phyloP scores from a whole-genome alignment of 2,113 vertebrate genomes.

The Cavia porcellus region DNA sequence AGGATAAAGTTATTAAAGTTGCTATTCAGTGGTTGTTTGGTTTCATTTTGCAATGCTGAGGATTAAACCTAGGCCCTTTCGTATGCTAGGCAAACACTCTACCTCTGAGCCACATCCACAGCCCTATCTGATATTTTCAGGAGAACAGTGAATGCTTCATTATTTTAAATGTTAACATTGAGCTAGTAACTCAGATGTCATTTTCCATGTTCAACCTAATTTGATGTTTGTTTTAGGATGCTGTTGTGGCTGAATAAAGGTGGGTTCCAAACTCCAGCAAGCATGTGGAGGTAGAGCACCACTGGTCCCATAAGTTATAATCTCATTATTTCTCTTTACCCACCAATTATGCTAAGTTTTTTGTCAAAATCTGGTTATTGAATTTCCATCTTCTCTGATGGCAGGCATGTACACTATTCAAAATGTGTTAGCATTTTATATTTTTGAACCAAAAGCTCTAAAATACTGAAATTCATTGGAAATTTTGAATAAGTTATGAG shows the following conservation, averaged over 20 bases:
- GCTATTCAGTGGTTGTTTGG: not conserved
- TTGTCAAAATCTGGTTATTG: not conserved
- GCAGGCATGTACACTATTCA: not conserved
- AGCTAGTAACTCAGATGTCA: not conserved
- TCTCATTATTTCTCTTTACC: not conserved
- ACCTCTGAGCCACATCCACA: not conserved
- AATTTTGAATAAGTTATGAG: conserved; percentile 48
- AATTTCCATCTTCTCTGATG: not conserved
- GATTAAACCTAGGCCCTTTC: not conserved
- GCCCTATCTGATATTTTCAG: not conserved
- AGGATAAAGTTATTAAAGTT: not conserved
- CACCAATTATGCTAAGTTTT: not conserved
- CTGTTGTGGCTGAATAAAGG: not conserved
- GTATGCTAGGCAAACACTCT: not conserved
- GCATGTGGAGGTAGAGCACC: not conserved
- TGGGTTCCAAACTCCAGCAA: not conserved
- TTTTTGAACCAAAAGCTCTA: conserved; percentile 15
- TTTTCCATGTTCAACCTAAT: not conserved
- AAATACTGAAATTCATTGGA: conserved; percentile 42
- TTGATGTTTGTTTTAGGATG: not conserved
- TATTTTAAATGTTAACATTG: conserved; percentile 18
- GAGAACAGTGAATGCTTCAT: not conserved
- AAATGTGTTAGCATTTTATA: not conserved
- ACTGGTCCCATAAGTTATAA: not conserved
- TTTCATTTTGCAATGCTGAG: not conserved